Evolutionary conservation across 2,113 vertebrate genomes (phyloP).

Genomic region (Nothobranchius kuhntae): DNA sequence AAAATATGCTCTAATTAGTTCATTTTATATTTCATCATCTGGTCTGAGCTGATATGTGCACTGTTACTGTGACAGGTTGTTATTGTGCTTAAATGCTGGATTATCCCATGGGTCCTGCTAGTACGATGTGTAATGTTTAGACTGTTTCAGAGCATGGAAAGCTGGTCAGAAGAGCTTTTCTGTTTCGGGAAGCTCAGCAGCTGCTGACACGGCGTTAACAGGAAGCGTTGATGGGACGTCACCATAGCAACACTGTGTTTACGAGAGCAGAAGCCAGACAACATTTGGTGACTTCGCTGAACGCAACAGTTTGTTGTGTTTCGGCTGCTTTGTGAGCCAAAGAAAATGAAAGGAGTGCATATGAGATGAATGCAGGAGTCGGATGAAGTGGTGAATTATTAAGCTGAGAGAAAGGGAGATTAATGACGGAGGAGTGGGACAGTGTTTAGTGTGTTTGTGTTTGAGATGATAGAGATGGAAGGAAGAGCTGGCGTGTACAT

Average conservation of each 20-base stretch:
- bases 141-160: constrained; percentile 8
- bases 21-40: not conserved
- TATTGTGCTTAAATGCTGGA: constrained; percentile 24
- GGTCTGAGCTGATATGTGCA: constrained; percentile 1
- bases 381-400: not conserved
- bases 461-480: constrained; percentile 32
- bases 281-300: constrained; percentile 30
- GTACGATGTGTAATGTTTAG: constrained; percentile 4
- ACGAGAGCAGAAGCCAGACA: constrained; percentile 42
- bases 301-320: constrained; percentile 13
- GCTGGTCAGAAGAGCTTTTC: constrained; percentile 10
- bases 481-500: constrained; percentile 31
- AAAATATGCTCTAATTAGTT: not conserved
- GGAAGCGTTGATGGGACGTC: constrained; percentile 59
- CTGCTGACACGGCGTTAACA: constrained; percentile 44
- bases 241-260: constrained; percentile 51
- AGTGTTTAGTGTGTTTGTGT: constrained; percentile 14
- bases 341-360: constrained; percentile 1
- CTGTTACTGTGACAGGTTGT: constrained; percentile 10
- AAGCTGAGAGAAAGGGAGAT: not conserved
- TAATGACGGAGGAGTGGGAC: not conserved
- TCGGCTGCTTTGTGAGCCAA: constrained; percentile 11
- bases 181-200: constrained; percentile 24
- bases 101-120: not conserved
- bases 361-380: not conserved